These are phyloP conservation scores for Poecilia picta DNA, from an alignment of 2,797 vertebrate genomes.

Conservation along the genomic window DNA sequence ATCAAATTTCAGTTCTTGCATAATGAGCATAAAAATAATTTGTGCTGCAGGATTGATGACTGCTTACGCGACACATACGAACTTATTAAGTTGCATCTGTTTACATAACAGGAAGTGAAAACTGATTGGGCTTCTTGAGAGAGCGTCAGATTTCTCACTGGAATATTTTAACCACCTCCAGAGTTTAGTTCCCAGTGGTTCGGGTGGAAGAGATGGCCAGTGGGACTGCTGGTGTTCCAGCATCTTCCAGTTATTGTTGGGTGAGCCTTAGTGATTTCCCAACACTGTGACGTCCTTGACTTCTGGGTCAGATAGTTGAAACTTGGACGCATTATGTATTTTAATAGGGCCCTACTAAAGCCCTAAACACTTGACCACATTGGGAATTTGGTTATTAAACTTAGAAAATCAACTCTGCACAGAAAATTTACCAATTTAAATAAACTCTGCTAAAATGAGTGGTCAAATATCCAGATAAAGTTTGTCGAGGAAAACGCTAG, in stretches of 20 bases:
- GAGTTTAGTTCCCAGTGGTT: constrained; percentile 1
- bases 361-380: not conserved
- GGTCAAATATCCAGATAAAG: not conserved
- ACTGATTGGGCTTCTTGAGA: not conserved
- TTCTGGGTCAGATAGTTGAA: not conserved
- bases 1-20: not conserved
- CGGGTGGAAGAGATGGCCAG: too few relatives aligned
- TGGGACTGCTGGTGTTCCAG: not conserved
- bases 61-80: not conserved
- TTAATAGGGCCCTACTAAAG: not conserved
- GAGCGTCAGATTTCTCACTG: not conserved
- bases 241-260: not conserved
- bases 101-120: constrained; percentile 4
- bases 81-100: not conserved
- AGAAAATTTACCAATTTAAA: not conserved
- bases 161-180: not conserved
- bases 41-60: not conserved
- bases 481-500: not conserved
- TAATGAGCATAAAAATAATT: not conserved
- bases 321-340: not conserved
- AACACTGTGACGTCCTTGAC: not conserved
- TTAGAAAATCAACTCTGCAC: not conserved
- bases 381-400: not conserved
- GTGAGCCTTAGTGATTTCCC: not conserved
- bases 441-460: not conserved